phyloP scores from a whole-genome alignment of 1,140 invertebrate genomes.

The Cydia strobilella region DNA sequence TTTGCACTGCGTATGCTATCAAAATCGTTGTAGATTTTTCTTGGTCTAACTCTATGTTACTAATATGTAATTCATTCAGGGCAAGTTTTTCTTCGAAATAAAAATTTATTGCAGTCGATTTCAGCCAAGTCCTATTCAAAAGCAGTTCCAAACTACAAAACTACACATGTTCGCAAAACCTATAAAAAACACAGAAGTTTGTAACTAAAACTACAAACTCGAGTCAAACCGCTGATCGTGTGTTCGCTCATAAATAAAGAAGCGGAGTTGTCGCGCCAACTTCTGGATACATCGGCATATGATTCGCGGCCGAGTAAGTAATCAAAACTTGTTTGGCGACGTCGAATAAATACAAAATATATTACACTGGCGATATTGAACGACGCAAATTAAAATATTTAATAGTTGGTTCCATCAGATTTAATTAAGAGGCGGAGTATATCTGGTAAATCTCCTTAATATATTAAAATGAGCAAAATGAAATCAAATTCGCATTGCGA shows the following conservation, averaged over 20 bases:
- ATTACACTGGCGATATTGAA: constrained; percentile 3
- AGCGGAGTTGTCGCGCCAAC: constrained; percentile 46
- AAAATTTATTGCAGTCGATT: background rate
- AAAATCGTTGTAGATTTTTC: too few species aligned
- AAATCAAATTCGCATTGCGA: too few species aligned
- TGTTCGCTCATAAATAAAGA: constrained; percentile 65
- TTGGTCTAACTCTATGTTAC: too few species aligned
- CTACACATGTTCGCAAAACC: constrained; percentile 22
- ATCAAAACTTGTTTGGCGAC: constrained; percentile 49
- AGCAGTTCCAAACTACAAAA: constrained; percentile 8
- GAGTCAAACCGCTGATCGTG: constrained; percentile 48
- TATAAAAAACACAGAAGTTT: constrained; percentile 21
- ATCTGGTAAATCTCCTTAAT: background rate
- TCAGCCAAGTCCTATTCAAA: constrained; percentile 22
- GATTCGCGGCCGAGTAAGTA: constrained; percentile 60
- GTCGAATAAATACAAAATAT: constrained; percentile 17
- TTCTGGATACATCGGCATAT: constrained; percentile 47
- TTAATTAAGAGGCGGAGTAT: too few species aligned
- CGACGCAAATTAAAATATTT: background rate
- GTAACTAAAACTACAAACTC: constrained; percentile 26
- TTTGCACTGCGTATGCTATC: too few species aligned
- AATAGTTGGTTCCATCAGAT: background rate
- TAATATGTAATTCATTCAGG: background rate
- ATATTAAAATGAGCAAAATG: too few species aligned
- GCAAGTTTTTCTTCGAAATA: background rate